Evolutionary conservation across 2,113 vertebrate species (phyloP).

Genomic region (Limanda limanda): DNA sequence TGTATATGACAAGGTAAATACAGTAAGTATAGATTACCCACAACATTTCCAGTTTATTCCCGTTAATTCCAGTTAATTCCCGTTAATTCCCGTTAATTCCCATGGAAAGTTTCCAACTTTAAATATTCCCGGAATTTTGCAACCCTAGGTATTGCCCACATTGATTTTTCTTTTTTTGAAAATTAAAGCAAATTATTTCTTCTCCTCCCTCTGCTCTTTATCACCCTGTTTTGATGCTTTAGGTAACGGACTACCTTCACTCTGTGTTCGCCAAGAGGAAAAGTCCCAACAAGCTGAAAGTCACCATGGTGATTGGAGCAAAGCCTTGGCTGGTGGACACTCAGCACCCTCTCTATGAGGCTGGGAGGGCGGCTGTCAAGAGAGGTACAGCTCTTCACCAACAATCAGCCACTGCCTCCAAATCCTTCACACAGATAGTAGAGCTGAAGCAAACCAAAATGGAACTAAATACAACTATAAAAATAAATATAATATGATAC

Average conservation of each 20-base stretch:
- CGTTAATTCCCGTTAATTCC: too few species aligned
- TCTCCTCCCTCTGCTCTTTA: not conserved
- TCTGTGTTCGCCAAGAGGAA: constrained; percentile 86
- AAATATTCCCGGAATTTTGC: too few species aligned
- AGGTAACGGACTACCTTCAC: constrained; percentile 87
- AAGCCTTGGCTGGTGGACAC: constrained; percentile 87
- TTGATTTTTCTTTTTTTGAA: not conserved
- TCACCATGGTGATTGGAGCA: constrained; percentile 85
- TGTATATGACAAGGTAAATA: too few species aligned
- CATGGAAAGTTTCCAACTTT: too few species aligned
- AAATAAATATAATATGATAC: too few species aligned
- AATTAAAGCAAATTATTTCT: not conserved
- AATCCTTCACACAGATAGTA: not conserved
- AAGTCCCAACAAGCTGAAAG: constrained; percentile 88
- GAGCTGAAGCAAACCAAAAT: too few species aligned
- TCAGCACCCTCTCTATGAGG: constrained; percentile 82
- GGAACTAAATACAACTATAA: too few species aligned
- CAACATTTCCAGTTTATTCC: too few species aligned
- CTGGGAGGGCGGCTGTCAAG: constrained; percentile 86
- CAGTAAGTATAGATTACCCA: too few species aligned
- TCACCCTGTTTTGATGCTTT: not conserved
- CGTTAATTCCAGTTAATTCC: too few species aligned
- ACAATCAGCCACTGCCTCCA: not conserved
- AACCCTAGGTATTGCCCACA: too few species aligned
- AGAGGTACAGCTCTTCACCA: constrained; percentile 79